Conservation (phyloP, 2,888 invertebrate species). For the Eulithis testata region DNA sequence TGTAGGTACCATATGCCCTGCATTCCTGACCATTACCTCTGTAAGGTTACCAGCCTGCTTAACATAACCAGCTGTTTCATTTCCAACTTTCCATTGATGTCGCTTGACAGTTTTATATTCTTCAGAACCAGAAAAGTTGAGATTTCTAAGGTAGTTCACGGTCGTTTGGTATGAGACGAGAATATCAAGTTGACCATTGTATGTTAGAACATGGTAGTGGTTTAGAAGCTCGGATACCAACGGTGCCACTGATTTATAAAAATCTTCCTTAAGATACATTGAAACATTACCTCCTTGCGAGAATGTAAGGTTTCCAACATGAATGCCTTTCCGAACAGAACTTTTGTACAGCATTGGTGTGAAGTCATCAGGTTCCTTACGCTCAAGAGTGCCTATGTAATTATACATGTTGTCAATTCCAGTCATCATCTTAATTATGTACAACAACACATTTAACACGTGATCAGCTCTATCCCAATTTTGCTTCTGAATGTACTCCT, state of each 20-base stretch:
- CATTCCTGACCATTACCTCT: conserved; percentile 90
- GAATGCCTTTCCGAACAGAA: conserved; percentile 89
- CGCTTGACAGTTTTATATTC: conserved; percentile 87
- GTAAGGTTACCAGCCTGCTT: conserved; percentile 89
- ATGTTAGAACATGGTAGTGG: conserved; percentile 90
- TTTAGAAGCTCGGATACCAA: conserved; percentile 88
- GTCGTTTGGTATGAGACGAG: conserved; percentile 95
- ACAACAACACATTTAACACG: conserved; percentile 61
- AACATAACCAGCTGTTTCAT: conserved; percentile 90
- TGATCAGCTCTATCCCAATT: conserved; percentile 87
- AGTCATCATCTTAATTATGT: conserved; percentile 49
- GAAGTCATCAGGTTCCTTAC: conserved; percentile 74
- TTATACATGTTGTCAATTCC: conserved; percentile 80
- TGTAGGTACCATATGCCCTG: conserved; percentile 93
- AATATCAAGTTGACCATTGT: conserved; percentile 96
- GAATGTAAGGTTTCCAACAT: conserved; percentile 93
- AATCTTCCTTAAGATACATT: conserved; percentile 87
- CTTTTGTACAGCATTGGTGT: conserved; percentile 86
- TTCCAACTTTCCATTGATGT: conserved; percentile 88
- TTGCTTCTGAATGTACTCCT: conserved; percentile 85
- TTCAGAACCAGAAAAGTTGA: conserved; percentile 87
- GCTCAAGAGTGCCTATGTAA: conserved; percentile 86
- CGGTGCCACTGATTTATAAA: conserved; percentile 92
- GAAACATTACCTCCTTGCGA: conserved; percentile 86
- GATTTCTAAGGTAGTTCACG: conserved; percentile 88